Base-by-base conservation (phyloP, 2,888 invertebrate species). In the Hyles lineata region DNA sequence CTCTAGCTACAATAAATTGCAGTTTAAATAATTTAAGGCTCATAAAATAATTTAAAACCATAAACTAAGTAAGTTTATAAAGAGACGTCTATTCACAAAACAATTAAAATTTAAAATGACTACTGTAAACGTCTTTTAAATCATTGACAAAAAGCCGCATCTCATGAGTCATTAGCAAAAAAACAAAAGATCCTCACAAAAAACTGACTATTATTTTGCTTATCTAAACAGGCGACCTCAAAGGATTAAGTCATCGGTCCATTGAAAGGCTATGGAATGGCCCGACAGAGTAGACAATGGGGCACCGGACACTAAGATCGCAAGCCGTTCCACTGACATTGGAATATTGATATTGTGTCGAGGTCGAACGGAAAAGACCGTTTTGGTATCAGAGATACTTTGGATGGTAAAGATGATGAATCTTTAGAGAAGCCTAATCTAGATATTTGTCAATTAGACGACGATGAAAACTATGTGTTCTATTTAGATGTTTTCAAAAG, bases 211-310 rank as follows among this genome's bases (percentile, higher is more conserved):
- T 29, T 19, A 43, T 32, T 19, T 17, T 23, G 43, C 23, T 50
- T 67, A 67, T 50, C 67, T 23, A 43, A 63, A 3, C n/a, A 1
- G 23, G 32, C n/a, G 62, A 23, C 43, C 67, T 76, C 19, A 70
- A 78, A 76, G 77, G 76, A 83, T 80, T 77, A 78, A 83, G 81
- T 79, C 80, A 80, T 81, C 73, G 76, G 50, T 23, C 50, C 67
- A 50, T 59, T 59, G 70, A 61, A 60, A 21, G 62, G 70, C 61
- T 43, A 50, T 0, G 35, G 59, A 59, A 43, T 50, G 17, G 23
- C 23, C 43, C 67, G 79, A 76, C 80, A 78, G 72, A 58, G 72
- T 77, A 81, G 79, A 82, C 84, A 84, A 84, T 82, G 76, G 79
- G 78, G 80, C 79, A 75, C 79, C 78, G 74, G 70, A 17, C 67